phyloP scores from a whole-genome alignment of 2,888 invertebrate genomes.

The Disparrhopalites patrizii region DNA sequence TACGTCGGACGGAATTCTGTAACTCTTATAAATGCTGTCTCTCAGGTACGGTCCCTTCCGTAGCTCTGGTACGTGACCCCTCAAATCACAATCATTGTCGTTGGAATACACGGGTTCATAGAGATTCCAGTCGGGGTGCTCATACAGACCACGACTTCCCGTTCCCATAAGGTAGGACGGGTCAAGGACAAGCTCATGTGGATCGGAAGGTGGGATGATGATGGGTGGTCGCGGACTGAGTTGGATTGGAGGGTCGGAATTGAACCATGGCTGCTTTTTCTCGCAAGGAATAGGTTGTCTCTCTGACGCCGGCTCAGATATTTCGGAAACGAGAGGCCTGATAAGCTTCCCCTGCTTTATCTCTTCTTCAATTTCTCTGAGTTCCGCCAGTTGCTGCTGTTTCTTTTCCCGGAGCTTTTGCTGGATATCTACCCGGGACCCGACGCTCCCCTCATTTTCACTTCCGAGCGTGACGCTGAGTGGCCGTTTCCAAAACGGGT shows the following conservation, averaged over 20 bases:
- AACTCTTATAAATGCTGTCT: constrained; percentile 53
- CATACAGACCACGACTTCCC: constrained; percentile 37
- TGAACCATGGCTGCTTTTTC: constrained; percentile 63
- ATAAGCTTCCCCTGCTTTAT: constrained; percentile 72
- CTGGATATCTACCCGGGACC: constrained; percentile 75
- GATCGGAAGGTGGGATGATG: constrained; percentile 36
- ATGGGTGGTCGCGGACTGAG: constrained; percentile 38
- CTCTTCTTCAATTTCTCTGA: constrained; percentile 78
- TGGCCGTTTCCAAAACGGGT: constrained; percentile 50
- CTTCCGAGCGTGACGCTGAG: constrained; percentile 56
- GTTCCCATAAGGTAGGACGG: constrained; percentile 38
- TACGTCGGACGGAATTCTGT: constrained; percentile 65
- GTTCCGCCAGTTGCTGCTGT: constrained; percentile 77
- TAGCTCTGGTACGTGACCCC: constrained; percentile 13
- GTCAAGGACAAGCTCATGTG: constrained; percentile 42
- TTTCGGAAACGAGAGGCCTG: constrained; percentile 50
- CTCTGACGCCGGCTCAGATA: constrained; percentile 50
- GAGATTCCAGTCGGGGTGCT: constrained; percentile 44
- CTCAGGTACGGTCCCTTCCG: constrained; percentile 30
- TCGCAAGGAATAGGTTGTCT: constrained; percentile 67
- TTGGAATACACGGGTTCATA: constrained; percentile 46
- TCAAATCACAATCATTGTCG: constrained; percentile 11
- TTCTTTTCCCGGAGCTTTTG: constrained; percentile 84
- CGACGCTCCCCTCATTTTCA: constrained; percentile 67
- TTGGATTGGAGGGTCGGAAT: constrained; percentile 51